A percentile compares a stretch with the other conserved stretches of the same genome.
These are phyloP conservation scores for Crematogaster levior DNA, from an alignment of 2,888 invertebrate species.

Conservation along the genomic window DNA sequence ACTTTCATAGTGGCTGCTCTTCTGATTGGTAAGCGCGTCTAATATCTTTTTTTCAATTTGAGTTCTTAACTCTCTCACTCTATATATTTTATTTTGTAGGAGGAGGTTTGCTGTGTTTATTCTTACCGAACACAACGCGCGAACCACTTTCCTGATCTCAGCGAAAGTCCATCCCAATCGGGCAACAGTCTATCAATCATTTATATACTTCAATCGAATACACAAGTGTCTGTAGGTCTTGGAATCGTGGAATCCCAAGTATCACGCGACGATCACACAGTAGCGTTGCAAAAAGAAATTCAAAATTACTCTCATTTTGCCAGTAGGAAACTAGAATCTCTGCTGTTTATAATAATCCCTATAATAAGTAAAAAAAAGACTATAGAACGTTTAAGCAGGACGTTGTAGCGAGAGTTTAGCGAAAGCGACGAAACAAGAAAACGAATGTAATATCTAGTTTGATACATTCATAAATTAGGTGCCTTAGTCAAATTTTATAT, in stretches of 20 bases:
- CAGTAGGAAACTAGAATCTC: constrained; percentile 38
- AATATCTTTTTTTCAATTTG: not conserved
- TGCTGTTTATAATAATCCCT: constrained; percentile 14
- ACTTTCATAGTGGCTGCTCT: constrained; percentile 96
- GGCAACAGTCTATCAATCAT: constrained; percentile 74
- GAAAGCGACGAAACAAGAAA: not conserved
- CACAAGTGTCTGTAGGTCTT: constrained; percentile 25
- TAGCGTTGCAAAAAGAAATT: constrained; percentile 3
- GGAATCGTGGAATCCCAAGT: not conserved
- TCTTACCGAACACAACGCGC: constrained; percentile 95
- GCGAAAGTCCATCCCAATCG: constrained; percentile 58
- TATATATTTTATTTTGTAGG: constrained; percentile 84
- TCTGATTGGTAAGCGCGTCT: constrained; percentile 87
- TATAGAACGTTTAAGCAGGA: not conserved
- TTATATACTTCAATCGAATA: constrained; percentile 66
- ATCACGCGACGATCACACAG: not conserved
- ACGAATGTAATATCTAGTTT: constrained; percentile 20
- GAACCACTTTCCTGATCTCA: constrained; percentile 89
- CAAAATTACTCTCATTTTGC: constrained; percentile 1
- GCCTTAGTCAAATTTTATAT: constrained; percentile 53
- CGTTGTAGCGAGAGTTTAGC: not conserved
- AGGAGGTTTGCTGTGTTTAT: constrained; percentile 95
- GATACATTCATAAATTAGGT: constrained; percentile 14
- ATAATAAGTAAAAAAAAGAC: constrained; percentile 25
- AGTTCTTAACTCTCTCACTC: constrained; percentile 19